phyloP scores from a whole-genome alignment of 2,797 vertebrate genomes.

The Erpetoichthys calabaricus region DNA sequence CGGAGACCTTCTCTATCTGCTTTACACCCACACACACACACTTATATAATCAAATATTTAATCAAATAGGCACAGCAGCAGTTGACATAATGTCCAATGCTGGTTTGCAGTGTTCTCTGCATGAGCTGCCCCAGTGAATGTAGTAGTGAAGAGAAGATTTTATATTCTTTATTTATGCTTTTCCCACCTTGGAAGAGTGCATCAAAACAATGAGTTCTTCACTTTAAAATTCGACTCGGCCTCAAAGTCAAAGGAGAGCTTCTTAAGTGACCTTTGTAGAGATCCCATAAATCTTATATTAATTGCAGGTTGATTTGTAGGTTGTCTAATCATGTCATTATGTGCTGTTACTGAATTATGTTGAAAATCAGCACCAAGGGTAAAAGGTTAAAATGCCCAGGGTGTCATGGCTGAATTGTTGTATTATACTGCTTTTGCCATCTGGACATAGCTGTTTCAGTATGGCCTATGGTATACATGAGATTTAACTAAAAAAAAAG shows the following conservation, averaged over 20 bases:
- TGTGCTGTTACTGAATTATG: constrained; percentile 35
- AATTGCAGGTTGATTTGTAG: constrained; percentile 42
- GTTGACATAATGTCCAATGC: no score
- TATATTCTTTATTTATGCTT: constrained; percentile 32
- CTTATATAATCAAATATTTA: no score
- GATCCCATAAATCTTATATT: constrained; percentile 49
- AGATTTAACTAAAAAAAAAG: no score
- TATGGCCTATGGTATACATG: no score
- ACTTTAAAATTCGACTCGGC: constrained; percentile 28
- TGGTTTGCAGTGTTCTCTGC: no score
- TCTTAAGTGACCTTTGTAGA: constrained; percentile 41
- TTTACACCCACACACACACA: no score
- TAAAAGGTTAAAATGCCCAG: constrained; percentile 40
- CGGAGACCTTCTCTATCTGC: no score
- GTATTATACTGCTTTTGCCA: no score
- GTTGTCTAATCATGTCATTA: constrained; percentile 36
- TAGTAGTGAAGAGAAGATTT: no score
- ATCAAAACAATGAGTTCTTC: constrained; percentile 31
- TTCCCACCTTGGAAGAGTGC: constrained; percentile 27
- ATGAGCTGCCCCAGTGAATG: no score
- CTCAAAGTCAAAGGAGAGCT: constrained; percentile 27
- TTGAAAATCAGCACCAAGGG: constrained; percentile 34
- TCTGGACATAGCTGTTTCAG: no score
- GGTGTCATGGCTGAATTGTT: constrained; percentile 24
- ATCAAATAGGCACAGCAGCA: no score